Conservation (phyloP, 1,140 invertebrate species). For the Euwallacea fornicatus region DNA sequence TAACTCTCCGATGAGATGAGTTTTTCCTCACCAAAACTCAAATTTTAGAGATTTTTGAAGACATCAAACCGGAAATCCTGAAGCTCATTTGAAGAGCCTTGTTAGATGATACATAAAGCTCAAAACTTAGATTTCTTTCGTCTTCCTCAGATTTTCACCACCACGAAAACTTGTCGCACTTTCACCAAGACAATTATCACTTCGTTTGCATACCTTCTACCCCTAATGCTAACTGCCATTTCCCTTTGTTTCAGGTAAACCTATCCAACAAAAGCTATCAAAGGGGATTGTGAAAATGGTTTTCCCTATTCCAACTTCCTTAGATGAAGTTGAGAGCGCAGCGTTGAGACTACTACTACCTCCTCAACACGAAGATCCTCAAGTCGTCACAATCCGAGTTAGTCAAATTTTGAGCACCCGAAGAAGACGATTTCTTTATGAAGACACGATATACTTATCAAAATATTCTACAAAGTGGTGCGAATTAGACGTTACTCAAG, state of each 20-base stretch:
- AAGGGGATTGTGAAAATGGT: slow-evolving; percentile 31
- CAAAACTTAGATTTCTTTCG: background rate
- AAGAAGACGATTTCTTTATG: slow-evolving; percentile 42
- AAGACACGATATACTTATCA: slow-evolving; percentile 46
- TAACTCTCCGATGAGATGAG: too few species aligned
- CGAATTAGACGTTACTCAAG: slow-evolving; percentile 60
- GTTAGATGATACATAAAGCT: too few species aligned
- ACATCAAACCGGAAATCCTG: too few species aligned
- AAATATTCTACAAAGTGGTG: slow-evolving; percentile 54
- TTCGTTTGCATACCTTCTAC: too few species aligned
- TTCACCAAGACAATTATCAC: too few species aligned
- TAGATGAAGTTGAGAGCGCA: slow-evolving; percentile 45
- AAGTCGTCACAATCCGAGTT: slow-evolving; percentile 41
- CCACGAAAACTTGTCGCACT: background rate
- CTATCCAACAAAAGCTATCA: slow-evolving; percentile 8
- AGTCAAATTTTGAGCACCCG: slow-evolving; percentile 46
- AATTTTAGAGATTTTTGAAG: too few species aligned
- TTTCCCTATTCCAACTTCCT: slow-evolving; percentile 39
- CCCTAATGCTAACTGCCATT: background rate
- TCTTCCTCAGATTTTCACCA: background rate
- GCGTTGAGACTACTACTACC: slow-evolving; percentile 46
- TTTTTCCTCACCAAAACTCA: too few species aligned
- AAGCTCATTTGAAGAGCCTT: too few species aligned
- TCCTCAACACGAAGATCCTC: slow-evolving; percentile 34
- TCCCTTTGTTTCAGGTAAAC: slow-evolving; percentile 46